Evolutionary conservation across 2,113 vertebrate species (phyloP).

Genomic region (Picathartes gymnocephalus): DNA sequence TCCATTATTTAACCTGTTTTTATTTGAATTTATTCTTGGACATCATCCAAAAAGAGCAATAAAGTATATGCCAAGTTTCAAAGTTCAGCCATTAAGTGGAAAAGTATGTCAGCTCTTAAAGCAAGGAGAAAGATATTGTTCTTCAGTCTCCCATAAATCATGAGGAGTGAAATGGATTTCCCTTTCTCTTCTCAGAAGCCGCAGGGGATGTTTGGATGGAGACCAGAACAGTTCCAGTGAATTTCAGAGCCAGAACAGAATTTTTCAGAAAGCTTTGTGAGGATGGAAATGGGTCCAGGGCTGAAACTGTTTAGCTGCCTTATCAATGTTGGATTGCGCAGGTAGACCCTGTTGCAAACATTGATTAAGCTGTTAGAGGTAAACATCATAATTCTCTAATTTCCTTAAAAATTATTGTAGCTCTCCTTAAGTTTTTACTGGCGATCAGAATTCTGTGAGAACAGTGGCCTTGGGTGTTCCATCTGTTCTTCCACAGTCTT

Average conservation of each 20-base stretch:
- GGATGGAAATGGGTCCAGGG: neutral
- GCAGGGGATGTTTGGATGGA: neutral
- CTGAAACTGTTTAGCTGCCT: neutral
- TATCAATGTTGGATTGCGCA: neutral
- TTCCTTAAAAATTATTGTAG: neutral
- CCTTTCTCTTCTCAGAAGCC: neutral
- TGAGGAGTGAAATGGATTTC: conserved; percentile 11
- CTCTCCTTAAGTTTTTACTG: neutral
- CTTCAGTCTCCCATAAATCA: conserved; percentile 1
- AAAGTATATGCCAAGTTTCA: neutral
- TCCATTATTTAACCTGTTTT: conserved; percentile 6
- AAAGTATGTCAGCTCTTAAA: conserved; percentile 22
- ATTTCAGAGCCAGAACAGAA: neutral
- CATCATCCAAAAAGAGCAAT: neutral
- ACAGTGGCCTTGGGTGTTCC: neutral
- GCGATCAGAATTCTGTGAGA: neutral
- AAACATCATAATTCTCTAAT: neutral
- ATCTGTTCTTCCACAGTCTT: neutral
- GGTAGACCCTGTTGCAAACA: neutral
- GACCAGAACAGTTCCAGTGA: neutral
- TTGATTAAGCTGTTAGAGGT: neutral
- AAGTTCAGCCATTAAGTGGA: conserved; percentile 32
- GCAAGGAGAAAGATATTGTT: conserved; percentile 1
- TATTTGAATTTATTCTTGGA: conserved; percentile 32
- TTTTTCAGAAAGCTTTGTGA: neutral